Conservation (phyloP, 2,888 invertebrate species). For the Dione vanillae region DNA sequence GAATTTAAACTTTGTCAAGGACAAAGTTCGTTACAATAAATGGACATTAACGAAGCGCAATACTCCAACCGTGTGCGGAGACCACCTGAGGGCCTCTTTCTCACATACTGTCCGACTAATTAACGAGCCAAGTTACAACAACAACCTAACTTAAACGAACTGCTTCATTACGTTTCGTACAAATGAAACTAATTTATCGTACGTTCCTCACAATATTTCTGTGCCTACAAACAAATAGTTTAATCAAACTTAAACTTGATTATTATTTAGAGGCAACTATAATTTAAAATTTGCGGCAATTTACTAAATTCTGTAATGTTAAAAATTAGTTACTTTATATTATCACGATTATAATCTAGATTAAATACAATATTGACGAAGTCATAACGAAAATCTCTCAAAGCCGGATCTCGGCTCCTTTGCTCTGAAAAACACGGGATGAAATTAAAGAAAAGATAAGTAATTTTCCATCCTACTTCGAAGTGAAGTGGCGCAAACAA, state of each 20-base stretch:
- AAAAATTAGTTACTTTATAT: neutral
- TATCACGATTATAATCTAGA: conserved; percentile 20
- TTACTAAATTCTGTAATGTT: neutral
- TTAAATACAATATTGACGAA: conserved; percentile 37
- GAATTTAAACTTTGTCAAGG: conserved; percentile 49
- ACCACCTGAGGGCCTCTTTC: conserved; percentile 30
- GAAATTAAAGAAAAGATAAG: conserved; percentile 48
- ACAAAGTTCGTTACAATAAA: conserved; percentile 46
- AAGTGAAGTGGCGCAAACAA: conserved; percentile 69
- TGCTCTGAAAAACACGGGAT: conserved; percentile 43
- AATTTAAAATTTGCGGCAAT: neutral
- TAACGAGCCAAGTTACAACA: conserved; percentile 39
- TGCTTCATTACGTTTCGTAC: conserved; percentile 23
- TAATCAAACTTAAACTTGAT: neutral
- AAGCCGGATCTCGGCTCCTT: conserved; percentile 41
- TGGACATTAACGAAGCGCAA: conserved; percentile 51
- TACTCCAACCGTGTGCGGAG: conserved; percentile 19
- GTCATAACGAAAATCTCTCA: conserved; percentile 38
- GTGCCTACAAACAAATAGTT: neutral
- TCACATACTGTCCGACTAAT: conserved; percentile 40
- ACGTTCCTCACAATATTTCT: neutral
- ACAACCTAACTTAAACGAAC: conserved; percentile 30
- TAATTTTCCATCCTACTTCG: conserved; percentile 53
- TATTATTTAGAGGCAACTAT: neutral
- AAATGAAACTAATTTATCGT: conserved; percentile 13